Evolutionary conservation across 2,113 vertebrate species (phyloP).

Genomic region (Seriola rivoliana): DNA sequence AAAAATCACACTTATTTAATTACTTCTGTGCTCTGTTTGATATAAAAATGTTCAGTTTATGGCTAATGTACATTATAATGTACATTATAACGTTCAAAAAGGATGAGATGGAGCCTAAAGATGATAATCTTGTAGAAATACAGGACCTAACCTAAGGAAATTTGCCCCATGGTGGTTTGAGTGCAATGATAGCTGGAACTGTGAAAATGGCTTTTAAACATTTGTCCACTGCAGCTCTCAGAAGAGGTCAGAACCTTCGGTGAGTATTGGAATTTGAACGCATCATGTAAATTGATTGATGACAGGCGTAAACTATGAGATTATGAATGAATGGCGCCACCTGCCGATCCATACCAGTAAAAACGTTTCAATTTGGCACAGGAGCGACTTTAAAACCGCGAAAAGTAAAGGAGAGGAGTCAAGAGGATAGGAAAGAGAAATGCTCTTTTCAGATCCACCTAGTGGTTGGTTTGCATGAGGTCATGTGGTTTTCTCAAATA

Average conservation of each 20-base stretch:
- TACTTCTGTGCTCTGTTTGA: background rate
- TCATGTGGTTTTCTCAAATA: constrained; percentile 58
- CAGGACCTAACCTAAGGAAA: background rate
- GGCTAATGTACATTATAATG: background rate
- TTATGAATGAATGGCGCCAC: constrained; percentile 26
- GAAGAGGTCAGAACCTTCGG: background rate
- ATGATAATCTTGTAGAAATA: background rate
- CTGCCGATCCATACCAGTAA: constrained; percentile 1
- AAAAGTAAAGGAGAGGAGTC: background rate
- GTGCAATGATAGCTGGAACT: background rate
- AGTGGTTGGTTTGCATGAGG: constrained; percentile 45
- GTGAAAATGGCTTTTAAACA: background rate
- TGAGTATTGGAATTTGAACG: background rate
- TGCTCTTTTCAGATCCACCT: constrained; percentile 29
- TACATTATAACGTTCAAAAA: background rate
- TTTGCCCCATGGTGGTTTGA: background rate
- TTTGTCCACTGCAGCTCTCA: background rate
- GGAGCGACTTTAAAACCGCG: background rate
- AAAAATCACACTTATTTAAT: too few relatives aligned
- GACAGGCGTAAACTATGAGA: background rate
- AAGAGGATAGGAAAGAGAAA: constrained; percentile 14
- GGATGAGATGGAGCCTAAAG: background rate
- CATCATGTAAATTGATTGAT: too few relatives aligned
- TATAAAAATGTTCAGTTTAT: background rate
- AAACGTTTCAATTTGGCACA: constrained; percentile 7